Evolutionary conservation across 2,888 invertebrate species (phyloP).

Genomic region (Andrena dorsata): DNA sequence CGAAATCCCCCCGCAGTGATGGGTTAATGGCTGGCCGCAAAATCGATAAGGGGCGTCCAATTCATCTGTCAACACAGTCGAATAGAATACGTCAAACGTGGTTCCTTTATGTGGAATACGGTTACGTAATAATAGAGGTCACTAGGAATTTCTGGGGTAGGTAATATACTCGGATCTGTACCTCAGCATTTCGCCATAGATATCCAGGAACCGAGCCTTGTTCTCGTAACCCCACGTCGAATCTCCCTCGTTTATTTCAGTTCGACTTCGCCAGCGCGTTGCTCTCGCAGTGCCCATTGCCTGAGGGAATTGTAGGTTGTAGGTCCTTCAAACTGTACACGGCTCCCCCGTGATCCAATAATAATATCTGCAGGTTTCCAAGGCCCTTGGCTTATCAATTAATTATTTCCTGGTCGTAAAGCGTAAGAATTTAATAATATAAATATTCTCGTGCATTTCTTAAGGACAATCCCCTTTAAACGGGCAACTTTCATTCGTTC

Average conservation of each 20-base stretch:
- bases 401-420: conserved; percentile 38
- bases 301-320: conserved; percentile 61
- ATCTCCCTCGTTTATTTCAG: conserved; percentile 71
- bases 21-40: neutral
- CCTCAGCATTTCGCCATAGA: conserved; percentile 52
- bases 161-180: conserved; percentile 26
- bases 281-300: conserved; percentile 33
- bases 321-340: conserved; percentile 55
- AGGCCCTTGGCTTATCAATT: conserved; percentile 55
- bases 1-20: neutral
- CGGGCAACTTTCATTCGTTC: neutral
- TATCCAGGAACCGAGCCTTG: conserved; percentile 57
- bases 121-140: conserved; percentile 64
- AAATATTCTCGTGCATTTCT: conserved; percentile 27
- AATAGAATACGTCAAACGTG: neutral
- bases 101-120: conserved; percentile 13
- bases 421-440: conserved; percentile 53
- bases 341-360: conserved; percentile 56
- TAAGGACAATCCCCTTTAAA: conserved; percentile 13
- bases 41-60: neutral
- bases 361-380: conserved; percentile 56
- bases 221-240: conserved; percentile 57
- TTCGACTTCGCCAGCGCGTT: conserved; percentile 64
- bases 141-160: conserved; percentile 55
- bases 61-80: neutral